Percentiles rank a stretch among this genome's conserved stretches.
Evolutionary conservation across 1,140 invertebrate species (phyloP).

Genomic region (Cotesia glomerata): DNA sequence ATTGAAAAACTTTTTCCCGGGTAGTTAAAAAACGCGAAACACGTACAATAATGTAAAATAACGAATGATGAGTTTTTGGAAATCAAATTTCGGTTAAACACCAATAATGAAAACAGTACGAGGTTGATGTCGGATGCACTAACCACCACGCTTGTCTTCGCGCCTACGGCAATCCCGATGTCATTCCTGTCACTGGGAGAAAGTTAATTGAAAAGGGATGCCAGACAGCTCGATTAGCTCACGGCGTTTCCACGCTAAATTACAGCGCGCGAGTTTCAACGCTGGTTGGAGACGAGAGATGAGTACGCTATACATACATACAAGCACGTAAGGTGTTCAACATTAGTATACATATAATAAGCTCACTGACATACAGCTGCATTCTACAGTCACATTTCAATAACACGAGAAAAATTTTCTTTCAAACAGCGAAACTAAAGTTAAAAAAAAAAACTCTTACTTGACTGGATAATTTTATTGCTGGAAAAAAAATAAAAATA

Average conservation of each 20-base stretch:
- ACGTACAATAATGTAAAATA: too few relatives aligned
- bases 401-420: neutral
- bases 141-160: conserved; percentile 8
- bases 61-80: neutral
- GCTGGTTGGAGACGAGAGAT: neutral
- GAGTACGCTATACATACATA: neutral
- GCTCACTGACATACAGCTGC: too few relatives aligned
- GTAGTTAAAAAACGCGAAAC: neutral
- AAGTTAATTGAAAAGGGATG: conserved; percentile 36
- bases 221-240: conserved; percentile 31
- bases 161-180: conserved; percentile 14
- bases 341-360: too few relatives aligned
- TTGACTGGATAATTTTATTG: neutral
- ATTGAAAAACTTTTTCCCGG: too few relatives aligned
- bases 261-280: conserved; percentile 10
- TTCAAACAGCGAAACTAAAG: neutral
- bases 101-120: conserved; percentile 21
- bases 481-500: neutral
- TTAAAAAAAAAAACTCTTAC: neutral
- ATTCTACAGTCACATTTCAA: too few relatives aligned
- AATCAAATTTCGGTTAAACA: conserved; percentile 4
- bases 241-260: conserved; percentile 24
- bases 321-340: too few relatives aligned
- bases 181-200: conserved; percentile 20
- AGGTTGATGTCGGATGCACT: conserved; percentile 23